Base-by-base conservation (phyloP, 2,797 vertebrate species). In the Adelosebastes latens region DNA sequence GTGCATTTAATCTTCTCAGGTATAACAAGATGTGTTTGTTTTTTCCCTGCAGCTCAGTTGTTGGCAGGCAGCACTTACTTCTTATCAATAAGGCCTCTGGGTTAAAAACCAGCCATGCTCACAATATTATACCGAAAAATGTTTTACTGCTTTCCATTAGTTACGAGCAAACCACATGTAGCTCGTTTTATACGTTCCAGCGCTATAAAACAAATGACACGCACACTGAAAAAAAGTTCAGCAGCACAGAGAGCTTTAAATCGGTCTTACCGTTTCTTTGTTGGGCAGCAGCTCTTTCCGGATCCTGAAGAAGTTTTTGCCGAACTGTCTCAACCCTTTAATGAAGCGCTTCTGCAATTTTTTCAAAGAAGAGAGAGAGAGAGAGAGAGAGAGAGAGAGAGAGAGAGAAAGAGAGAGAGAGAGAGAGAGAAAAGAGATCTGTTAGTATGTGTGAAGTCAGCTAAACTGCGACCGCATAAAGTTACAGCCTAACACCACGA, bases 271-370 rank as follows among this genome's bases (percentile, higher is more conserved):
- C 36, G 99, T 99, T 94, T 99, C 99, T 97, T 99, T 99, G 96
- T 97, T 99, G 88, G 98, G 99, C 85, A 99, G 97, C 91, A 99
- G 96, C 93, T 99, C 99, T 95, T 99, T 99, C 87, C 98, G 96
- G 94, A 99, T 99, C 95, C 98, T 96, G 96, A 99, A 99, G 97
- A 99, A 99, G 97, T 99, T 99, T 96, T 99, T 99, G 91, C 99
- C 98, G 88, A 99, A 99, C 92, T 99, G 99, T 92, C 99, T 94
- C 88, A 99, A 94, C 36, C 99, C 99, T 94, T 99, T 99, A 95
- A 99, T 99, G 94, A 99, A 99, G 89, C 99, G 97, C 91, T 99
- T 99, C 99, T 99, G 95, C 88, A 92, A 86, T 81, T 88, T 87
- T 89, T 89, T 87, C 56, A 75, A 20, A 65, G 49, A 77, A 25